These are phyloP conservation scores for Calliphora vicina DNA, from an alignment of 1,140 invertebrate genomes.

Conservation along the genomic window DNA sequence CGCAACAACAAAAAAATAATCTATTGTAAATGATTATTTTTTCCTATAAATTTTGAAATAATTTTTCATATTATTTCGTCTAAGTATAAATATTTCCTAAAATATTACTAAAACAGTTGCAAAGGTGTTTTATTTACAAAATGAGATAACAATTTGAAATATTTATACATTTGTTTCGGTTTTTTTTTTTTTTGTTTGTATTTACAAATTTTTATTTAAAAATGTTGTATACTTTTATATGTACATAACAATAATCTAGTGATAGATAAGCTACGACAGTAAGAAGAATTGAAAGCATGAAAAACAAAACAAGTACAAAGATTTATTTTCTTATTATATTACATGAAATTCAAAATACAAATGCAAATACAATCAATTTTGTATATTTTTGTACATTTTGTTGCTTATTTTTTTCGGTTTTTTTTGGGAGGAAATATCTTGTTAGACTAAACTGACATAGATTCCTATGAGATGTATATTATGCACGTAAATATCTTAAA, in stretches of 20 bases:
- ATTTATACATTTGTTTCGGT: neutral
- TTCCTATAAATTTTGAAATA: too few relatives aligned
- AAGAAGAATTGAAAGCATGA: neutral
- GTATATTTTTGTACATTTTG: neutral
- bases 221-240: neutral
- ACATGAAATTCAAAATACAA: neutral
- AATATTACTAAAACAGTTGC: too few relatives aligned
- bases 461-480: slow-evolving; percentile 6
- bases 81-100: neutral
- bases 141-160: neutral
- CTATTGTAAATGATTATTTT: neutral
- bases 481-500: neutral
- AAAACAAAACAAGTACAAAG: neutral
- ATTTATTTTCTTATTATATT: neutral
- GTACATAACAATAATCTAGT: neutral
- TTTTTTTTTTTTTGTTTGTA: neutral
- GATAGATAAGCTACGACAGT: neutral
- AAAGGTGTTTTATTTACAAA: neutral
- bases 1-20: too few relatives aligned
- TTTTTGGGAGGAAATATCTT: neutral
- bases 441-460: slow-evolving; percentile 2
- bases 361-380: slow-evolving; percentile 10
- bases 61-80: neutral
- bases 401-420: neutral
- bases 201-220: neutral